Percentiles rank a stretch among this genome's conserved stretches.
These are phyloP conservation scores for Oxyteleia sp. DNA, from an alignment of 2,888 invertebrate genomes.

Conservation along the genomic window DNA sequence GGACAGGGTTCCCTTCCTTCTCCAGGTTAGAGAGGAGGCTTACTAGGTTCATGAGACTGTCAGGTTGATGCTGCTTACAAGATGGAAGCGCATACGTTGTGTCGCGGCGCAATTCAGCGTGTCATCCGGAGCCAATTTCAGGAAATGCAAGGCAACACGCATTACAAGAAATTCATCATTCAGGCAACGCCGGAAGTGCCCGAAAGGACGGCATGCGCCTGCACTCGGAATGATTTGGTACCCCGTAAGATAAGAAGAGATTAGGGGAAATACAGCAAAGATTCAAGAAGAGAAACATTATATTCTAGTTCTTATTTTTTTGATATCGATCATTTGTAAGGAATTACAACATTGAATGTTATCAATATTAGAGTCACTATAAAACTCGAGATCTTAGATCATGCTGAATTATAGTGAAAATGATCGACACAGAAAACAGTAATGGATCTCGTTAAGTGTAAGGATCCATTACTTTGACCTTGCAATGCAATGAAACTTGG, in stretches of 20 bases:
- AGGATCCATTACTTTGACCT: no score
- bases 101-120: background rate
- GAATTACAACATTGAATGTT: conserved; percentile 9
- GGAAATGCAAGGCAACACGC: conserved; percentile 40
- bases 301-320: no score
- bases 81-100: conserved; percentile 50
- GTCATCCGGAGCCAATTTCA: conserved; percentile 19
- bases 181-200: conserved; percentile 29
- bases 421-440: no score
- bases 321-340: no score
- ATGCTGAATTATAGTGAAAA: conserved; percentile 9
- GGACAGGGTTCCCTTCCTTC: conserved; percentile 70
- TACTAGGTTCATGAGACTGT: conserved; percentile 51
- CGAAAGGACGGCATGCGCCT: conserved; percentile 22
- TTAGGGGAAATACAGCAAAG: no score
- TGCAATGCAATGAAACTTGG: no score
- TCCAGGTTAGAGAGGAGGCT: conserved; percentile 48
- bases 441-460: no score
- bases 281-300: no score
- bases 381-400: conserved; percentile 20
- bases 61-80: conserved; percentile 57
- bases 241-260: no score
- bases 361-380: conserved; percentile 15
- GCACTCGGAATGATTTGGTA: background rate
- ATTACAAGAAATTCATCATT: conserved; percentile 17